Conservation (phyloP, 1,140 invertebrate genomes). For the Leguminivora glycinivorella region DNA sequence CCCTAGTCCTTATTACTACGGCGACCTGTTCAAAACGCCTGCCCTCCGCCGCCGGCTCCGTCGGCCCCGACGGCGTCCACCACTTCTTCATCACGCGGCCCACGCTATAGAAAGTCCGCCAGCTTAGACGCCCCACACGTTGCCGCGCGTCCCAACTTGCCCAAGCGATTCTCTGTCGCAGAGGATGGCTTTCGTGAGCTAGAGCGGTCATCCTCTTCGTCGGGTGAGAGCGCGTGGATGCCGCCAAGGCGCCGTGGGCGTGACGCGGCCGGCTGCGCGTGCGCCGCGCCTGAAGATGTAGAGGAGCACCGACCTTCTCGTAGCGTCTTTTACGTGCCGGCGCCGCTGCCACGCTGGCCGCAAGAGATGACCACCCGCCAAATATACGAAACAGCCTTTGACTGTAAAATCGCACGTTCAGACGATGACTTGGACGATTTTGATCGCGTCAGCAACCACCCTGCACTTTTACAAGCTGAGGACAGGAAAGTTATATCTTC, state of each 20-base stretch:
- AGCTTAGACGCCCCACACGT: constrained; percentile 84
- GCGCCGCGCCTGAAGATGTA: constrained; percentile 83
- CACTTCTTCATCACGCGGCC: constrained; percentile 67
- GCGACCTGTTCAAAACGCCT: constrained; percentile 83
- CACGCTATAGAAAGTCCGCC: constrained; percentile 81
- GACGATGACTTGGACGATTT: constrained; percentile 90
- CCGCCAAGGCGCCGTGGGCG: constrained; percentile 81
- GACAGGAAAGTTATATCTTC: constrained; percentile 74
- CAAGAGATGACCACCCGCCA: constrained; percentile 83
- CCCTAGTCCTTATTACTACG: constrained; percentile 89
- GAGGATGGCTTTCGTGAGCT: constrained; percentile 82
- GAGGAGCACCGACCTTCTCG: constrained; percentile 81
- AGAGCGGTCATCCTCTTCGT: constrained; percentile 75
- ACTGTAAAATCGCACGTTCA: constrained; percentile 89
- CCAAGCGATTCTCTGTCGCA: constrained; percentile 83
- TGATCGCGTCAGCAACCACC: constrained; percentile 89
- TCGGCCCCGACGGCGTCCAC: constrained; percentile 63
- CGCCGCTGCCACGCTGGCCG: constrained; percentile 83
- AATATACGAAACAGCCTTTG: constrained; percentile 93
- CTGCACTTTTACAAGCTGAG: constrained; percentile 83
- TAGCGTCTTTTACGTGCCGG: constrained; percentile 81
- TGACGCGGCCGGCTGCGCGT: constrained; percentile 82
- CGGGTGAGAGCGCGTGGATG: constrained; percentile 78
- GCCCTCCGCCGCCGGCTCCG: constrained; percentile 52
- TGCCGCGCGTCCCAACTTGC: constrained; percentile 68